A percentile compares a stretch with the other conserved stretches of the same genome.
Evolutionary conservation across 2,797 vertebrate species (phyloP).

Genomic region (Falco novaeseelandiae): DNA sequence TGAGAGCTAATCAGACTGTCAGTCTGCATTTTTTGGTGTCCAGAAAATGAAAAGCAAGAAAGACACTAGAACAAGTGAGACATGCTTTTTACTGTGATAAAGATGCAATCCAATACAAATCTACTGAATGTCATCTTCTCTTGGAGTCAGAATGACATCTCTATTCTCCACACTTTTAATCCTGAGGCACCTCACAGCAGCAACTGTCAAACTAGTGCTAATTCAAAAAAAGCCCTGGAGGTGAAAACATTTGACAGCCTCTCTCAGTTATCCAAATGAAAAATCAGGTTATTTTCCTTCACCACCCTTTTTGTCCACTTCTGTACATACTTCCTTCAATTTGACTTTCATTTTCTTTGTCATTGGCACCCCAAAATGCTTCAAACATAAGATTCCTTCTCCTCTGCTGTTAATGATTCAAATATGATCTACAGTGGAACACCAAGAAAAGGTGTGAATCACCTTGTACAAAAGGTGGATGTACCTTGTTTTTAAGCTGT

Average conservation of each 20-base stretch:
- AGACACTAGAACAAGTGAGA: conserved; percentile 61
- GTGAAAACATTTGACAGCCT: conserved; percentile 41
- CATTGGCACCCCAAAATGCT: neutral
- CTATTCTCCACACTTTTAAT: conserved; percentile 70
- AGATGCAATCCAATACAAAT: conserved; percentile 56
- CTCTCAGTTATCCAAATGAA: conserved; percentile 55
- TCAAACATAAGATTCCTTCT: neutral
- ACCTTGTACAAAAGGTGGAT: neutral
- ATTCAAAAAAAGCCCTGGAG: conserved; percentile 69
- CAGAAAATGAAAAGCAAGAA: conserved; percentile 22
- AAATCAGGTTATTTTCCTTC: conserved; percentile 33
- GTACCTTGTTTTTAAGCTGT: neutral
- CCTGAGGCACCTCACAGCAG: conserved; percentile 65
- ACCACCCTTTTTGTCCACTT: neutral
- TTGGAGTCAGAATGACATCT: conserved; percentile 69
- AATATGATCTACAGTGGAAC: neutral
- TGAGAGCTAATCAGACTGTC: conserved; percentile 59
- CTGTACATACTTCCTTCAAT: neutral
- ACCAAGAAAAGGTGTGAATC: neutral
- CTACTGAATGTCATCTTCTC: conserved; percentile 64
- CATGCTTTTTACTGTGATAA: conserved; percentile 58
- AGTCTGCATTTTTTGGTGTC: conserved; percentile 53
- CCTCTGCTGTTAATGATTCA: neutral
- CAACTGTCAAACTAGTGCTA: conserved; percentile 66
- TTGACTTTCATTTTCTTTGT: neutral